These are phyloP conservation scores for Nothoprocta perdicaria DNA, from an alignment of 2,113 vertebrate species.

Conservation along the genomic window DNA sequence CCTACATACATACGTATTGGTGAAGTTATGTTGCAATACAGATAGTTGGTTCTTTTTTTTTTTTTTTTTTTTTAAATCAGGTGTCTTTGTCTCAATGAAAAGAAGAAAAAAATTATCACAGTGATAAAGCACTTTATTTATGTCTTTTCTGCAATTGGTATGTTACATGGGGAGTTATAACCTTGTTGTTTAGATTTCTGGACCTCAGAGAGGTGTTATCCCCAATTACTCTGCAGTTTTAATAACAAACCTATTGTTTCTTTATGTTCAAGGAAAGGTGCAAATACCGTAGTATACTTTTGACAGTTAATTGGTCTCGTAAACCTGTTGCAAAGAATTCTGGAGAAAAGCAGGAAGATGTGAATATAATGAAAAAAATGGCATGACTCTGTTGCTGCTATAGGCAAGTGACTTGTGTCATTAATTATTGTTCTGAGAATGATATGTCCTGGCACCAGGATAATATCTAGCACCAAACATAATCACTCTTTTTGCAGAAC, in stretches of 20 bases:
- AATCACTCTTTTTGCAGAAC: not conserved
- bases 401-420: not conserved
- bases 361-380: not conserved
- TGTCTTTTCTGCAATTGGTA: not conserved
- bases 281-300: not conserved
- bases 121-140: not conserved
- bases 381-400: not conserved
- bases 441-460: not conserved
- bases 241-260: not conserved
- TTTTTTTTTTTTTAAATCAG: not conserved
- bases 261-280: not conserved
- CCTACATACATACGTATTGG: rapidly evolving
- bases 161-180: not conserved
- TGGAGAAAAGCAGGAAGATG: not conserved
- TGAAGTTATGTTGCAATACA: not conserved
- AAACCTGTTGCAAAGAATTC: not conserved
- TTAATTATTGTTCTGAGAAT: not conserved
- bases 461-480: not conserved
- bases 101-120: not conserved
- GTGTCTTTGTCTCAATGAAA: not conserved
- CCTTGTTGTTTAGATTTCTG: not conserved
- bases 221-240: not conserved
- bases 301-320: not conserved
- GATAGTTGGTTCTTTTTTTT: not conserved
- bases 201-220: not conserved